phyloP scores from a whole-genome alignment of 2,113 vertebrate species.

The Alces alces region DNA sequence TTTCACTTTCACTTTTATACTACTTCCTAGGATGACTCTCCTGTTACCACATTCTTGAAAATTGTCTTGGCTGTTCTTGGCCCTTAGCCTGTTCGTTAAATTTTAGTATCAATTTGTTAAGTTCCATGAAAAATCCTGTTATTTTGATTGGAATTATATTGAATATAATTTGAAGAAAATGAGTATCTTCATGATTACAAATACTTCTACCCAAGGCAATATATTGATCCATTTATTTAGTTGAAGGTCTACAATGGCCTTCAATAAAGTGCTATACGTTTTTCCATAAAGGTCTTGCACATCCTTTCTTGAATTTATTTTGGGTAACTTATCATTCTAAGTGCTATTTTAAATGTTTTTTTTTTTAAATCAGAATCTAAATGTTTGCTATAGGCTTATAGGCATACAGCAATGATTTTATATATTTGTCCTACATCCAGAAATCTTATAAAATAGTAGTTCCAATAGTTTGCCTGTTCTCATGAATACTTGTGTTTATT shows the following conservation, averaged over 20 bases:
- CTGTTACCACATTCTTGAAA: not conserved
- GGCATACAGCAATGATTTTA: not conserved
- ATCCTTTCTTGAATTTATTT: not conserved
- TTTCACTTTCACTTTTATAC: not conserved
- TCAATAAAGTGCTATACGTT: not conserved
- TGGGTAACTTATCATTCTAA: not conserved
- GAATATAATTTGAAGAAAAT: not conserved
- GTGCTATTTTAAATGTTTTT: not conserved
- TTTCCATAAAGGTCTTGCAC: not conserved
- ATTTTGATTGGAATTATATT: not conserved
- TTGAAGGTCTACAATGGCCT: not conserved
- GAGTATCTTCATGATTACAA: not conserved
- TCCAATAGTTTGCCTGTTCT: not conserved
- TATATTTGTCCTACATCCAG: not conserved
- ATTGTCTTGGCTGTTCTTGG: not conserved
- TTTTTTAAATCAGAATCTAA: not conserved
- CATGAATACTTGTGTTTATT: not conserved
- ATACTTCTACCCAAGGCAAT: not conserved
- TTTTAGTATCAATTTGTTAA: not conserved
- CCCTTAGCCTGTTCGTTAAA: not conserved
- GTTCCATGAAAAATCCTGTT: not conserved
- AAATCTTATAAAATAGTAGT: not conserved
- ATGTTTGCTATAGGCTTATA: not conserved
- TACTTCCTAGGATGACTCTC: not conserved
- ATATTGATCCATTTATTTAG: not conserved